phyloP scores from a whole-genome alignment of 2,113 vertebrate species.

The Nettapus auritus region DNA sequence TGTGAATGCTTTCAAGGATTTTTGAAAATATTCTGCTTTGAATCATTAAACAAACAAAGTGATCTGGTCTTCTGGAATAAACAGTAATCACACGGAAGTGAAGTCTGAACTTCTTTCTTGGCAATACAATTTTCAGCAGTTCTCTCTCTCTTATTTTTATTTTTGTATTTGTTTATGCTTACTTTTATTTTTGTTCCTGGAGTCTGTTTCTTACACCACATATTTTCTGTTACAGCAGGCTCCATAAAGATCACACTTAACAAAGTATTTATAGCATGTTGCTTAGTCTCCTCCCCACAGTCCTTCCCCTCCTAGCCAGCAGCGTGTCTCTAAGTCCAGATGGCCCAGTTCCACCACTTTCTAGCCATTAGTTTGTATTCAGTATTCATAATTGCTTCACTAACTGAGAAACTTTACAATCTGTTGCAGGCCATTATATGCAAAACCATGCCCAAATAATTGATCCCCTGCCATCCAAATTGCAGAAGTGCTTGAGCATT shows the following conservation, averaged over 20 bases:
- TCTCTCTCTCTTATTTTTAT: not conserved
- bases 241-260: not conserved
- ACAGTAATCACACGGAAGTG: not conserved
- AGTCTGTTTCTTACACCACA: not conserved
- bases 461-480: slow-evolving; percentile 49
- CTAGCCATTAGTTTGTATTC: slow-evolving; percentile 50
- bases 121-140: not conserved
- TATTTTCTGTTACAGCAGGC: not conserved
- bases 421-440: slow-evolving; percentile 67
- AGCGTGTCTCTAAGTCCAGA: not conserved
- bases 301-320: not conserved
- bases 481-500: slow-evolving; percentile 1
- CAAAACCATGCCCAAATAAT: slow-evolving; percentile 68
- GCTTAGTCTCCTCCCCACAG: not conserved
- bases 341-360: slow-evolving; percentile 51
- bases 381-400: slow-evolving; percentile 48
- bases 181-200: not conserved
- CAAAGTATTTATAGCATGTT: not conserved
- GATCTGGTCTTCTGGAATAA: slow-evolving; percentile 6
- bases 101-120: slow-evolving; percentile 20
- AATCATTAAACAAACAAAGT: slow-evolving; percentile 1
- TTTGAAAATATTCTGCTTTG: slow-evolving; percentile 41
- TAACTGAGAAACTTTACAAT: slow-evolving; percentile 70
- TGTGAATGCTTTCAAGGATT: slow-evolving; percentile 26
- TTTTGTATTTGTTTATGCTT: not conserved